Evolutionary conservation across 2,797 vertebrate species (phyloP).

Genomic region (Danio albolineatus): DNA sequence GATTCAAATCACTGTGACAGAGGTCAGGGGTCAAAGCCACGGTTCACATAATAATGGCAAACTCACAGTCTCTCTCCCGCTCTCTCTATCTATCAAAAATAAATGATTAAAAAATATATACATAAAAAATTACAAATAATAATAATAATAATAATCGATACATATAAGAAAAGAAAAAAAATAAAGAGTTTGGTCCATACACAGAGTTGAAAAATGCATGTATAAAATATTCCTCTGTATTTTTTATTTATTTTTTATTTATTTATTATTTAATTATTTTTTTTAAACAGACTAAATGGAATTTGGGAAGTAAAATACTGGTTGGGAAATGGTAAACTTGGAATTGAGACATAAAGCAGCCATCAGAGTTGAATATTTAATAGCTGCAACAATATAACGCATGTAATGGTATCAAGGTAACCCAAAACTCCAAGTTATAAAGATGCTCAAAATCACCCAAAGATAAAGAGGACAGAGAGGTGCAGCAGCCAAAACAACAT

Average conservation of each 20-base stretch:
- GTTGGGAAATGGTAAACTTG: not conserved
- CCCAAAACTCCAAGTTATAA: not conserved
- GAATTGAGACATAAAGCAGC: not conserved
- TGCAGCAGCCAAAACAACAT: conserved; percentile 49
- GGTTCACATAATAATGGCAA: not conserved
- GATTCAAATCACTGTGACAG: conserved; percentile 2
- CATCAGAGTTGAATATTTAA: not conserved
- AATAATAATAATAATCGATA: too few relatives aligned
- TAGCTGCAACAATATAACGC: not conserved
- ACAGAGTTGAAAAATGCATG: too few relatives aligned
- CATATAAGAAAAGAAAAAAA: too few relatives aligned
- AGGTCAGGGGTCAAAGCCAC: not conserved
- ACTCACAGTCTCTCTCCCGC: not conserved
- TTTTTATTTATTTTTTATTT: too few relatives aligned
- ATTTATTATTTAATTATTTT: too few relatives aligned
- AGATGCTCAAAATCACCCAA: not conserved
- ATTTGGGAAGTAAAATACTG: too few relatives aligned
- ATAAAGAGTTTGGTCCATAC: too few relatives aligned
- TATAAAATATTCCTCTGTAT: too few relatives aligned
- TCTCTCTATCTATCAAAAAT: not conserved
- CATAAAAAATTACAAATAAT: not conserved
- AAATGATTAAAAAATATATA: too few relatives aligned
- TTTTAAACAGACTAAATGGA: too few relatives aligned
- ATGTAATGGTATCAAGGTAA: too few relatives aligned
- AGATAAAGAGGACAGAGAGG: conserved; percentile 2